Percentiles rank a stretch among this genome's conserved stretches.
Evolutionary conservation across 2,888 invertebrate genomes (phyloP).

Genomic region (Ypsolopha scabrella): DNA sequence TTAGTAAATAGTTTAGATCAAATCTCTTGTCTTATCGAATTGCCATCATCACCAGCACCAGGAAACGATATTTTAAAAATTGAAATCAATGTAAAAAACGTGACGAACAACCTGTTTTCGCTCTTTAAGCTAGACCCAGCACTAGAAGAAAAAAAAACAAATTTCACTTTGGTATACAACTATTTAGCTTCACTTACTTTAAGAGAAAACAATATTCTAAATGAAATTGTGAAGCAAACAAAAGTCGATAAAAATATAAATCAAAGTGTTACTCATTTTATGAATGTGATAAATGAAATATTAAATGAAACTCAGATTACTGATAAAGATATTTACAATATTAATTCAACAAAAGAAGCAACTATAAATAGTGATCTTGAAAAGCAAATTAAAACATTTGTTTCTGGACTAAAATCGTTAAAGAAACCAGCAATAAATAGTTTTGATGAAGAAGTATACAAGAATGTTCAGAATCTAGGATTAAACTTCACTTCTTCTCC

Average conservation of each 20-base stretch:
- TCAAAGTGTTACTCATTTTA: conserved; percentile 21
- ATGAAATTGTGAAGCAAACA: conserved; percentile 25
- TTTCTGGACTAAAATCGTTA: no score
- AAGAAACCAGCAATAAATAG: no score
- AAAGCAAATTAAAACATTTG: no score
- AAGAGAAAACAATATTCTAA: conserved; percentile 26
- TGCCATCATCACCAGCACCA: not conserved
- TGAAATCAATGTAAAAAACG: conserved; percentile 7
- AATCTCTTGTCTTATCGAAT: not conserved
- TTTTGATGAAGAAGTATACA: no score
- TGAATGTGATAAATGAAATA: conserved; percentile 30
- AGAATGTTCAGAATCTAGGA: no score
- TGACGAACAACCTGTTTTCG: conserved; percentile 28
- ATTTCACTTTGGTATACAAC: conserved; percentile 30
- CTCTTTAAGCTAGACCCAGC: conserved; percentile 20
- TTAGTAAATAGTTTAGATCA: not conserved
- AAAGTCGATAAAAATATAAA: conserved; percentile 23
- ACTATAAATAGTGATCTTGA: not conserved
- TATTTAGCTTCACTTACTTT: conserved; percentile 30
- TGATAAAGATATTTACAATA: not conserved
- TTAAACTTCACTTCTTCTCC: no score
- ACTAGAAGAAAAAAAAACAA: conserved; percentile 17
- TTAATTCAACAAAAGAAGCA: not conserved
- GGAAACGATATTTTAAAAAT: not conserved
- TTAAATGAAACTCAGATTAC: conserved; percentile 21